Conservation (phyloP, 1,140 invertebrate species). For the Zaprionus taronus region DNA sequence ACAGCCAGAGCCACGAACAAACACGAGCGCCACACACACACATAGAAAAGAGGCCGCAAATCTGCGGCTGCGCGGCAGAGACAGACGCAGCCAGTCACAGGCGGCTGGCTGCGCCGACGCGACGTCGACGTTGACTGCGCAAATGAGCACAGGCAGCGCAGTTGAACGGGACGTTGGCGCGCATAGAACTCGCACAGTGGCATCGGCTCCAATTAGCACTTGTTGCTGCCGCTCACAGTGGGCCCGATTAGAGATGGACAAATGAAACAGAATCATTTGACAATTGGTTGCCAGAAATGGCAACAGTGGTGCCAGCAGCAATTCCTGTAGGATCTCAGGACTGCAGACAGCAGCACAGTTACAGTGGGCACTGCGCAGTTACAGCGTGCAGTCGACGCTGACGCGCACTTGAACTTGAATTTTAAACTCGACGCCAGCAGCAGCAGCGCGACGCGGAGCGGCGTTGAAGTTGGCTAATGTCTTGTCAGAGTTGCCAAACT, state of each 20-base stretch:
- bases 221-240: conserved; percentile 27
- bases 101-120: conserved; percentile 44
- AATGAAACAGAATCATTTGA: conserved; percentile 30
- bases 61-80: conserved; percentile 30
- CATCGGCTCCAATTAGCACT: conserved; percentile 46
- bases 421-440: conserved; percentile 17
- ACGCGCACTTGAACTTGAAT: conserved; percentile 71
- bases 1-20: background rate
- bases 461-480: conserved; percentile 29
- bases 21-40: background rate
- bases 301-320: background rate
- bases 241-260: conserved; percentile 26
- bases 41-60: conserved; percentile 20
- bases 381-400: conserved; percentile 16
- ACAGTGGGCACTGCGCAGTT: conserved; percentile 1
- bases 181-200: conserved; percentile 38
- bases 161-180: conserved; percentile 16
- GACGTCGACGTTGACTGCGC: conserved; percentile 57
- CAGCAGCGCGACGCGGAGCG: conserved; percentile 7
- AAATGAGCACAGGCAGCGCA: conserved; percentile 67
- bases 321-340: conserved; percentile 32
- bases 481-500: conserved; percentile 21
- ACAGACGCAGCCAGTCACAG: conserved; percentile 38
- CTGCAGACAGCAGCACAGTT: background rate
- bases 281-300: conserved; percentile 25